These are phyloP conservation scores for Pristionchus arcanus DNA, from an alignment of 2,888 invertebrate genomes.

Conservation along the genomic window DNA sequence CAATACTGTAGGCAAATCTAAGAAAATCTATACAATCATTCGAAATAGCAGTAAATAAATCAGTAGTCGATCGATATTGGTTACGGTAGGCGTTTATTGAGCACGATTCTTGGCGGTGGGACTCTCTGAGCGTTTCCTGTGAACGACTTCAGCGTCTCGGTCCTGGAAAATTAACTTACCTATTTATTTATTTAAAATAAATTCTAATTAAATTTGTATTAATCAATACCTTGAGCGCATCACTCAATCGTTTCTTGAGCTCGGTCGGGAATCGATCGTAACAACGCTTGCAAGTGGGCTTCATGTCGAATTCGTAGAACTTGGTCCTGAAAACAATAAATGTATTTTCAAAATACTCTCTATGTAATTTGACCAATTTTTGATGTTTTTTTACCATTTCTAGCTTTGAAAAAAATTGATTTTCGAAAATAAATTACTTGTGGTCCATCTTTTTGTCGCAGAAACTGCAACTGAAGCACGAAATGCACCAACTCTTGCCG, in stretches of 20 bases:
- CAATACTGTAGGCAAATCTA: conserved; percentile 13
- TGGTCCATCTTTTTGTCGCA: conserved; percentile 90
- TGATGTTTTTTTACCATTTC: neutral
- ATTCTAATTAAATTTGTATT: neutral
- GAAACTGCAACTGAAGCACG: conserved; percentile 97
- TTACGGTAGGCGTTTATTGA: conserved; percentile 12
- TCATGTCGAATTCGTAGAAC: conserved; percentile 98
- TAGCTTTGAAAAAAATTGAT: neutral
- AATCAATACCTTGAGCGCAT: conserved; percentile 71
- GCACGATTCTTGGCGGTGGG: neutral
- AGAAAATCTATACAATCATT: conserved; percentile 3
- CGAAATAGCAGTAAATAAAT: neutral
- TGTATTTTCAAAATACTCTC: neutral
- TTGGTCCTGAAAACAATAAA: conserved; percentile 83
- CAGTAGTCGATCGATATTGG: neutral
- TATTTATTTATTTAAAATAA: neutral
- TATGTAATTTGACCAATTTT: neutral
- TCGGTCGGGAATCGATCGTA: conserved; percentile 97
- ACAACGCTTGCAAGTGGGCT: conserved; percentile 98
- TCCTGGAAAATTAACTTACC: conserved; percentile 8
- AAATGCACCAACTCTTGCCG: conserved; percentile 99
- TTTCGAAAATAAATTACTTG: conserved; percentile 78
- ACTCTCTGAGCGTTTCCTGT: conserved; percentile 39
- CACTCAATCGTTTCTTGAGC: conserved; percentile 88
- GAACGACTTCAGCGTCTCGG: conserved; percentile 44